Evolutionary conservation across 2,797 vertebrate species (phyloP).

Genomic region (Columba guinea): DNA sequence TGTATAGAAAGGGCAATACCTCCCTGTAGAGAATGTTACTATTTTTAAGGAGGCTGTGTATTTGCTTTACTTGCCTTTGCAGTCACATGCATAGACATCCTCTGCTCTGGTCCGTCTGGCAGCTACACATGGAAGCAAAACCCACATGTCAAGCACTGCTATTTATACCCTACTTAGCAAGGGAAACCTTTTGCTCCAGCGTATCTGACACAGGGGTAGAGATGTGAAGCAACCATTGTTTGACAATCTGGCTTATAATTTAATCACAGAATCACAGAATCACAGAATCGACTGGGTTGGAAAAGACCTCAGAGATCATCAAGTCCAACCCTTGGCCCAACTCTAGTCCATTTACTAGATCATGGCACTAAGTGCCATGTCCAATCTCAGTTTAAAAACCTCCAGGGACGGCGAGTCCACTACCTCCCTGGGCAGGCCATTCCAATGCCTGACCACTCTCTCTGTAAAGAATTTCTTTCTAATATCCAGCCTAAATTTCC

Average conservation of each 20-base stretch:
- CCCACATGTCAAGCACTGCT: background rate
- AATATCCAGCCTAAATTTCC: too few relatives aligned
- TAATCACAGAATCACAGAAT: too few relatives aligned
- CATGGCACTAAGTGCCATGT: too few relatives aligned
- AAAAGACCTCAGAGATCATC: too few relatives aligned
- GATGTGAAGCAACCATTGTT: background rate
- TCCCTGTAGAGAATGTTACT: background rate
- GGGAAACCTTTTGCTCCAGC: background rate
- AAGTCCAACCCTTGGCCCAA: too few relatives aligned
- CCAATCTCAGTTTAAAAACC: too few relatives aligned
- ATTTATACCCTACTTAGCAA: background rate
- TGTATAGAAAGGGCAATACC: background rate
- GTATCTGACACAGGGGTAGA: background rate
- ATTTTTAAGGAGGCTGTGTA: background rate
- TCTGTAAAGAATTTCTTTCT: too few relatives aligned
- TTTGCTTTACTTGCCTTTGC: background rate
- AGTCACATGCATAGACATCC: background rate
- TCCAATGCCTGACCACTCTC: too few relatives aligned
- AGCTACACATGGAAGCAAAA: conserved; percentile 6
- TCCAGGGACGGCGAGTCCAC: too few relatives aligned
- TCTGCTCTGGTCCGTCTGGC: conserved; percentile 16
- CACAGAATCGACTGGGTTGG: too few relatives aligned
- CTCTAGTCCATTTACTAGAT: too few relatives aligned
- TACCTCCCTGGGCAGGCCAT: too few relatives aligned
- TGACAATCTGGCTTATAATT: background rate